Evolutionary conservation across 1,140 invertebrate species (phyloP), one percentile per base, ranked within the genome.

Genomic region (Ylistrum balloti): DNA sequence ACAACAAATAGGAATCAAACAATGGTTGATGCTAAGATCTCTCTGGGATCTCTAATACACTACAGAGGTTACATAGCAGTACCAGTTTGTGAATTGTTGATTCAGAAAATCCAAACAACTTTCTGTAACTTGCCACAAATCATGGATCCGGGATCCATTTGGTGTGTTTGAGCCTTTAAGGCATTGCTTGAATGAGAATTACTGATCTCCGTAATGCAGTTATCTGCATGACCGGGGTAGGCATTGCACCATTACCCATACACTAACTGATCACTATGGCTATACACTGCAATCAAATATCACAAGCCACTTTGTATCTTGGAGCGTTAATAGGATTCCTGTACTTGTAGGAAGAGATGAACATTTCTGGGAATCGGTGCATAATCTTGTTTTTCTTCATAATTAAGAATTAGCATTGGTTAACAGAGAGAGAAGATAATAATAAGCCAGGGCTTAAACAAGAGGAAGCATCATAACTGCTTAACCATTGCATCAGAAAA

Each of bases 331-430:
- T 28, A 74, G 2, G 7, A 74, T 74, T 74, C 17, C 56, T 74
- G 56, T 74, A 74, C 56, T 74, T 28, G 5, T 74, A 74, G 56
- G 28, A 74, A 74, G 22, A 17, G 13, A 74, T 74, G 28, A 74
- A 74, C 3, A 74, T 28, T 74, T 74, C 56, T 74, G 11, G 22
- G 28, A 74, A 74, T 74, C 56, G 28, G 22, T 74, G 56, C 7
- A 28, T 17, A 74, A 28, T 74, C 56, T 74, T 28, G 22, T 74
- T 74, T 74, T 74, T 74, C 56, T 74, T 74, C n/a, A 74, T 74
- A 74, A 74, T 74, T 74, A 74, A 74, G 56, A 74, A 74, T 74
- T 74, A 74, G 56, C 56, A 74, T 74, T 74, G 22, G 56, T 28
- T 74, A n/a, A 17, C 22, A 38, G 35, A 38, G 5, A 7, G 5